Base-by-base conservation (phyloP, 30 jellyfish, hydroid and myxozoan genomes). In the Aurelia aurita complex sp. Pacific region DNA sequence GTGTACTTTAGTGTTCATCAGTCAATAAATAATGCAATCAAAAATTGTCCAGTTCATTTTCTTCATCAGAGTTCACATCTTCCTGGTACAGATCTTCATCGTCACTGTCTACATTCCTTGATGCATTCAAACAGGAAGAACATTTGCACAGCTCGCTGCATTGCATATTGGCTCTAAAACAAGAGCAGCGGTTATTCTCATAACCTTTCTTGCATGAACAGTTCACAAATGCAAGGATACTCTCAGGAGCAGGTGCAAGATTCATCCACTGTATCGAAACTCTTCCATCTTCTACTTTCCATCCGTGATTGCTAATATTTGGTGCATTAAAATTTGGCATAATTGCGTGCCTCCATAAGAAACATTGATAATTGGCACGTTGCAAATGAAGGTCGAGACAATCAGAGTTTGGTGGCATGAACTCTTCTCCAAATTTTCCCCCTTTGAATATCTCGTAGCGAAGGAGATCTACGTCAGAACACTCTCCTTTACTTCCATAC, bases 151-250 rank as follows among this genome's bases (percentile, higher is more conserved):
- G 42, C 2, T 67, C 76, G 8, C 76, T 67, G 76, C 76, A 67
- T 2, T 9, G 34, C 76, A 67, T 67, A 35, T 67, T 67, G 3
- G 76, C 76, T 67, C 76, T 67, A 7, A 11, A 67, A 67, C 92
- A 83, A 11, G 83, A 73, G 36, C 93, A 83, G 36, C 93, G 91
- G 57, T 83, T 74, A 38, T 90, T 69, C n/a, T 35, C 55, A 71
- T 85, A 70, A 5, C 92, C 93, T 61, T 85, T 74, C 43, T 34
- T 83, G 74, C 92, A 55, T n/a, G 69, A 18, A 29, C 85, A 74
- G 52, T 74, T 73, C 4, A 70, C 33, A 40, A 81, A 81, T 10
- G 64, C 19, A 2, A 81, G 57, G 5, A 71, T 14, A 42, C 81
- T 52, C 2, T 74, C 92, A 1, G 93, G 91, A 19, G 93, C 93